phyloP scores from a whole-genome alignment of 2,797 vertebrate species.

The Ambastaia sidthimunki region DNA sequence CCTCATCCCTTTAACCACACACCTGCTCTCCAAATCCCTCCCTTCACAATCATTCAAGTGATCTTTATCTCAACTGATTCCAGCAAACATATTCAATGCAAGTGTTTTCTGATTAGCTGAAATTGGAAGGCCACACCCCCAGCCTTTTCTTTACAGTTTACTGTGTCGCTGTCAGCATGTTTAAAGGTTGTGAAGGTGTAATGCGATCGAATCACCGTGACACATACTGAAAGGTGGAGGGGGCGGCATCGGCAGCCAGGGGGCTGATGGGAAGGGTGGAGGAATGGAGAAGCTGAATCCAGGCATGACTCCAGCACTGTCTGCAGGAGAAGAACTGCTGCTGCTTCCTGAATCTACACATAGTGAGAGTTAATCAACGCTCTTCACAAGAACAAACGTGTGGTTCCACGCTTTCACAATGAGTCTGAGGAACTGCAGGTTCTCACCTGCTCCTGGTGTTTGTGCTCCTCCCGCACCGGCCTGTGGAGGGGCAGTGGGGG shows the following conservation, averaged over 20 bases:
- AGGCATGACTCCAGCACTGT: conserved; percentile 71
- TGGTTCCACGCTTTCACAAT: no score
- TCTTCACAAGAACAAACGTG: background rate
- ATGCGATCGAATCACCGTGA: background rate
- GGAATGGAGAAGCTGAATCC: conserved; percentile 86
- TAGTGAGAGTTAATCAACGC: background rate
- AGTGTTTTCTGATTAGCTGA: no score
- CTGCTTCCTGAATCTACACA: conserved; percentile 64
- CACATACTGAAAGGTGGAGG: conserved; percentile 89
- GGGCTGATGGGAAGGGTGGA: conserved; percentile 83
- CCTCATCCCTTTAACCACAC: no score
- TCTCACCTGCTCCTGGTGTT: conserved; percentile 72
- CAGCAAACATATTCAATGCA: no score
- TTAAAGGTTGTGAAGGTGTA: no score
- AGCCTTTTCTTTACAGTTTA: no score
- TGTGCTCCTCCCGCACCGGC: conserved; percentile 62
- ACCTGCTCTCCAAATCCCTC: no score
- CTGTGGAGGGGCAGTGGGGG: conserved; percentile 63
- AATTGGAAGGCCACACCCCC: no score
- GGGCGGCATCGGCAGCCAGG: conserved; percentile 92
- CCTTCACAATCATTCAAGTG: no score
- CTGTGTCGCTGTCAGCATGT: no score
- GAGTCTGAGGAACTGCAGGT: background rate
- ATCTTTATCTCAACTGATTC: no score
- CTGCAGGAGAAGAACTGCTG: conserved; percentile 69